Evolutionary conservation across 2,797 vertebrate genomes (phyloP).

Genomic region (Poecilia velifera): DNA sequence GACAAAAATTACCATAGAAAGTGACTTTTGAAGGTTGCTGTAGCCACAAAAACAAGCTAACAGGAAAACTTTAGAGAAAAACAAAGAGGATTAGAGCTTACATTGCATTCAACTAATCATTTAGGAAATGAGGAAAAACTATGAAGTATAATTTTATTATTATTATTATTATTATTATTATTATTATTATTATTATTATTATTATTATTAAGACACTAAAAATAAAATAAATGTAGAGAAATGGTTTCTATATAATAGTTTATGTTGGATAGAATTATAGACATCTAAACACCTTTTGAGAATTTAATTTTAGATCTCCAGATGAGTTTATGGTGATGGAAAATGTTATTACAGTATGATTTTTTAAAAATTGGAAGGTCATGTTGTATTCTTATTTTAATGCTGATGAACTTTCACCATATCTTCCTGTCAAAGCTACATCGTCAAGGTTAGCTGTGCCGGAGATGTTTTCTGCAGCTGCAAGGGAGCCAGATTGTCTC

Average conservation of each 20-base stretch:
- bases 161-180: too few relatives aligned
- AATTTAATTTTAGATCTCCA: too few relatives aligned
- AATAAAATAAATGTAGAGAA: neutral
- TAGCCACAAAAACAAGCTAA: neutral
- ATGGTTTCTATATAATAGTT: neutral
- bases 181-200: neutral
- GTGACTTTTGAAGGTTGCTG: neutral
- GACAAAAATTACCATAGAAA: constrained; percentile 8
- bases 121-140: neutral
- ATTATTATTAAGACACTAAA: neutral
- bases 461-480: neutral
- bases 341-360: neutral
- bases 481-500: neutral
- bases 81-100: neutral
- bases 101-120: constrained; percentile 5
- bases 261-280: too few relatives aligned
- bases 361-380: neutral
- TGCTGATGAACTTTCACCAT: neutral
- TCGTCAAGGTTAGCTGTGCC: neutral
- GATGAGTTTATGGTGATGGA: neutral
- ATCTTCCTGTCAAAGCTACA: neutral
- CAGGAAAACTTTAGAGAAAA: neutral
- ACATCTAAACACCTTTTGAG: too few relatives aligned
- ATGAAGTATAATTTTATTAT: neutral
- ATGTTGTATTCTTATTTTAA: neutral